Percentiles rank a stretch among this genome's conserved stretches.
These are phyloP conservation scores for Trichechus manatus DNA, from an alignment of 2,113 vertebrate species.

Conservation along the genomic window DNA sequence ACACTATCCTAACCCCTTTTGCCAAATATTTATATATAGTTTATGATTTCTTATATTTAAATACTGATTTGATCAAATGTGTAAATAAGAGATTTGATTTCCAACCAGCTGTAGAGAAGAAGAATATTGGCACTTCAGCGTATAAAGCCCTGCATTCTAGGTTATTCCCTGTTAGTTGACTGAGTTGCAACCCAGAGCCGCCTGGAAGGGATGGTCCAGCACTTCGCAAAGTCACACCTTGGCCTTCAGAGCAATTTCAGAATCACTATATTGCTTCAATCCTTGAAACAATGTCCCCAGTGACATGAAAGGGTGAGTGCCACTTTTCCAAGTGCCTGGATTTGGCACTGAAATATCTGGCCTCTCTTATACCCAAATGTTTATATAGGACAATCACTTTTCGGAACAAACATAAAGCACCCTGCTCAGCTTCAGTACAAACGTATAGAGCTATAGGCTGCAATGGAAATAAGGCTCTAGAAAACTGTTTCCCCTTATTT, in stretches of 20 bases:
- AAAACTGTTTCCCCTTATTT: slow-evolving; percentile 5
- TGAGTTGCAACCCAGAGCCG: not conserved
- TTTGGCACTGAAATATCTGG: not conserved
- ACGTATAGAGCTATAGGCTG: not conserved
- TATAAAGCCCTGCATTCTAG: not conserved
- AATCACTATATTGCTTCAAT: not conserved
- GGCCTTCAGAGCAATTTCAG: not conserved
- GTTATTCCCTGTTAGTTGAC: not conserved
- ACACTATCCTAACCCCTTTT: not conserved
- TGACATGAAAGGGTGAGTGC: not conserved
- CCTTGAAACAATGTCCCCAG: not conserved
- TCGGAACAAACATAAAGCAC: not conserved
- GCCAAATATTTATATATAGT: slow-evolving; percentile 9
- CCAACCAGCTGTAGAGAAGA: not conserved
- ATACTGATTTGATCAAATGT: not conserved
- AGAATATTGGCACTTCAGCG: not conserved
- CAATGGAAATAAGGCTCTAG: not conserved
- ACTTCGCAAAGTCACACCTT: not conserved
- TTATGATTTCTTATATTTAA: not conserved
- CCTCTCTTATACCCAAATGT: not conserved
- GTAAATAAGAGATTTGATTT: slow-evolving; percentile 23
- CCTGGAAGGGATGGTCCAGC: not conserved
- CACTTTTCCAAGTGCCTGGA: not conserved
- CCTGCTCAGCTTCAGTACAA: not conserved
- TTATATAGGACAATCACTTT: not conserved